phyloP scores from a whole-genome alignment of 2,888 invertebrate species.

The Pinctada fucata region DNA sequence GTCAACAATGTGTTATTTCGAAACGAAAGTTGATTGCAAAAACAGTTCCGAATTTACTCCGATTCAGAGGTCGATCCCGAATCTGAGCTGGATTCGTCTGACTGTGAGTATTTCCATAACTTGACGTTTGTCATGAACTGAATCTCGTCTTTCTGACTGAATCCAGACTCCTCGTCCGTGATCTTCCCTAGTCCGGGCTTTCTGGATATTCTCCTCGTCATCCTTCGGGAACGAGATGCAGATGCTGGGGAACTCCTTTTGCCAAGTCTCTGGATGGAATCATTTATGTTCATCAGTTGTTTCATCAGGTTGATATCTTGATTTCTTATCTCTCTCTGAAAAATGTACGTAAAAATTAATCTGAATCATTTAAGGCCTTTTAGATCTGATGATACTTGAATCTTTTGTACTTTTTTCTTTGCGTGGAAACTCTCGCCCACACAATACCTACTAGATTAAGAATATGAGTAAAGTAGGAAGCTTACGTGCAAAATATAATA shows the following conservation, averaged over 20 bases:
- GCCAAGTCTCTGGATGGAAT: conserved; percentile 25
- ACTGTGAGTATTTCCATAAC: conserved; percentile 28
- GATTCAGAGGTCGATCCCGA: conserved; percentile 7
- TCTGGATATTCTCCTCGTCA: conserved; percentile 22
- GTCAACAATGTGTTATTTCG: neutral
- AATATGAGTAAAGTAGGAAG: too few species aligned
- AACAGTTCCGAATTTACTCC: conserved; percentile 10
- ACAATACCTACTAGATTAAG: too few species aligned
- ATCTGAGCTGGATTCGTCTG: conserved; percentile 23
- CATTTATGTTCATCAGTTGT: conserved; percentile 24
- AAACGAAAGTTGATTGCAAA: neutral
- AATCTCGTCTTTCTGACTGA: conserved; percentile 19
- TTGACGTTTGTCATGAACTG: conserved; percentile 21
- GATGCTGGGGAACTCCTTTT: conserved; percentile 9
- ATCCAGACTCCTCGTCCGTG: neutral
- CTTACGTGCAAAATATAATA: too few species aligned
- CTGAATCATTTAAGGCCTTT: too few species aligned
- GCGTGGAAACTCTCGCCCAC: too few species aligned
- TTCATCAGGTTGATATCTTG: conserved; percentile 31
- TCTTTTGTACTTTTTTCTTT: too few species aligned
- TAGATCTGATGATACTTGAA: too few species aligned
- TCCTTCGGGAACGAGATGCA: conserved; percentile 14
- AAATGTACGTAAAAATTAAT: neutral
- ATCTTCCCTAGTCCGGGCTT: conserved; percentile 17
- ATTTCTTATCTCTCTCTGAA: conserved; percentile 28